Percentiles rank a stretch among this genome's conserved stretches.
Conservation (phyloP, 2,888 invertebrate species). For the Elysia crispata region DNA sequence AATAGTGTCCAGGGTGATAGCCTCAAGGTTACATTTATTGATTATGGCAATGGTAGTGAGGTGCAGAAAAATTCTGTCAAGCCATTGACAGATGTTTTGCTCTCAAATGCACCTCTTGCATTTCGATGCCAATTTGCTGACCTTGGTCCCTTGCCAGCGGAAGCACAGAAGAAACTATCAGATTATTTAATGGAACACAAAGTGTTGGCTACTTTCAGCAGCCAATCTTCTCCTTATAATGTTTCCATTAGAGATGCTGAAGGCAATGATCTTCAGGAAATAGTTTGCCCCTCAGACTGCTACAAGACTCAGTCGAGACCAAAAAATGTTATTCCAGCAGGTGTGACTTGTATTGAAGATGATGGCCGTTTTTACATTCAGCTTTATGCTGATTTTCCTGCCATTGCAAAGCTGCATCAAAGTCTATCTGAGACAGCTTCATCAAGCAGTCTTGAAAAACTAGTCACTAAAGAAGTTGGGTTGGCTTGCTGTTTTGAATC, state of each 20-base stretch:
- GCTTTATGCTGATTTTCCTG: conserved; percentile 79
- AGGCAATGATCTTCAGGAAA: conserved; percentile 41
- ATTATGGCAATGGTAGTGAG: conserved; percentile 69
- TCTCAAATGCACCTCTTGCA: conserved; percentile 66
- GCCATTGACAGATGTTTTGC: conserved; percentile 60
- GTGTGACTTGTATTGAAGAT: conserved; percentile 47
- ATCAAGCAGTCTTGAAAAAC: conserved; percentile 1
- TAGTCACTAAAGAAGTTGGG: conserved; percentile 72
- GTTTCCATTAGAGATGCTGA: conserved; percentile 33
- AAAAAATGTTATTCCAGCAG: conserved; percentile 41
- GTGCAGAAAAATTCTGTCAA: conserved; percentile 57
- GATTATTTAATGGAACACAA: conserved; percentile 48
- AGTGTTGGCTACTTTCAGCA: conserved; percentile 40
- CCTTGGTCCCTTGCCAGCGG: conserved; percentile 49
- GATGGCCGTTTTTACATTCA: conserved; percentile 82
- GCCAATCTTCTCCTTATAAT: conserved; percentile 32
- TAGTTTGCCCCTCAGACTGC: conserved; percentile 38
- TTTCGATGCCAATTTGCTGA: conserved; percentile 67
- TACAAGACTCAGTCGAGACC: conserved; percentile 39
- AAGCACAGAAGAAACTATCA: conserved; percentile 45
- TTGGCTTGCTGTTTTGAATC: conserved; percentile 83
- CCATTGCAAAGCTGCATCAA: conserved; percentile 77
- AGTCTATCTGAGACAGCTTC: conserved; percentile 78
- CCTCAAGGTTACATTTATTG: conserved; percentile 63
- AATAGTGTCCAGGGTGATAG: conserved; percentile 52